These are phyloP conservation scores for Geophilus truncorum DNA, from an alignment of 2,888 invertebrate genomes.

Conservation along the genomic window DNA sequence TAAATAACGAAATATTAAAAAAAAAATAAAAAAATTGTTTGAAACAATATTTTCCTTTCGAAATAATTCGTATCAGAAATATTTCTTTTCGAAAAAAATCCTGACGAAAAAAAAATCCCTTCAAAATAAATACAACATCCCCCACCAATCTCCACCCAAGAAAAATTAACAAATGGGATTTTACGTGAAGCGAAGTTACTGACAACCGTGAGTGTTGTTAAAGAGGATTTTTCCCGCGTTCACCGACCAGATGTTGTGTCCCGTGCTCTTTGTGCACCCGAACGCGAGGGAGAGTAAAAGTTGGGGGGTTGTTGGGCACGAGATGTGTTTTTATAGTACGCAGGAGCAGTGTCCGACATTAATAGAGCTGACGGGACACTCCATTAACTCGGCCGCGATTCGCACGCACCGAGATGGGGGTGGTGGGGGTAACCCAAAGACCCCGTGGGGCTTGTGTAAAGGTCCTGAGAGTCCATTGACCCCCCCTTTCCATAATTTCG, in stretches of 20 bases:
- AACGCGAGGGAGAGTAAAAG: neutral
- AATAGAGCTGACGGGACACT: neutral
- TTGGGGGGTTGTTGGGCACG: neutral
- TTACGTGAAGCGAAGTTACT: neutral
- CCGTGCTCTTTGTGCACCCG: neutral
- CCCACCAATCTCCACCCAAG: neutral
- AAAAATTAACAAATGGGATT: neutral
- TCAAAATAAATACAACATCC: neutral
- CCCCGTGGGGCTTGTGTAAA: neutral
- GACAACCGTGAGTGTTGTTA: neutral
- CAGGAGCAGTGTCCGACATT: neutral
- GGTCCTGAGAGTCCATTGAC: neutral
- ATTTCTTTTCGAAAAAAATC: too few relatives aligned
- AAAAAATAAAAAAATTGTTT: neutral
- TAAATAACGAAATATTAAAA: neutral
- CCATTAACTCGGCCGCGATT: neutral
- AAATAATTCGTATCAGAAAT: too few relatives aligned
- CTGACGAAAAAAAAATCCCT: too few relatives aligned
- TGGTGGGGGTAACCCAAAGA: neutral
- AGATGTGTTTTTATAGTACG: constrained; percentile 7
- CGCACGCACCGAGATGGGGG: neutral
- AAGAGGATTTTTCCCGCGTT: neutral
- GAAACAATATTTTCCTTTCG: too few relatives aligned
- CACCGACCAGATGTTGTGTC: neutral
- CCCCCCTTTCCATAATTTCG: neutral